Conservation (phyloP, 2,797 vertebrate genomes). For the Sebastes nivosus region DNA sequence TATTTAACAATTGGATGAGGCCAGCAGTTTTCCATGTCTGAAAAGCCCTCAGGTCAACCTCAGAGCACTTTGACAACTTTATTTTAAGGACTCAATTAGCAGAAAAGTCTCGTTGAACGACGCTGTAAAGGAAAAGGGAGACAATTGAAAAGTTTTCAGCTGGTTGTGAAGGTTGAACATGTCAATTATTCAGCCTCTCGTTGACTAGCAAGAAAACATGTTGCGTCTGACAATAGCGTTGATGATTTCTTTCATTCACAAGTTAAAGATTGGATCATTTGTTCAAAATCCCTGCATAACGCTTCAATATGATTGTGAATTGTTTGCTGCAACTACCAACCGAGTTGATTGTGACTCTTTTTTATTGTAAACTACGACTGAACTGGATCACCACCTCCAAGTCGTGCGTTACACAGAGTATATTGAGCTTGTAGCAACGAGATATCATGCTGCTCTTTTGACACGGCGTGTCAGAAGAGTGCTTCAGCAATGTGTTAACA, state of each 20-base stretch:
- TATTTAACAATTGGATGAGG: too few relatives aligned
- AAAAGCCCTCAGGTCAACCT: neutral
- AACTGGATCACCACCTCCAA: conserved; percentile 1
- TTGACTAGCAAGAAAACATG: neutral
- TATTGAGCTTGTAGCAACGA: neutral
- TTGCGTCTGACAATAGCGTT: neutral
- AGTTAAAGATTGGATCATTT: neutral
- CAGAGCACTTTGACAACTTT: neutral
- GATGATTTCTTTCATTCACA: neutral
- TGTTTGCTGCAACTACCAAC: neutral
- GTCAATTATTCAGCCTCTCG: neutral
- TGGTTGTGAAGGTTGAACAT: neutral
- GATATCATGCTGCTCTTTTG: conserved; percentile 19
- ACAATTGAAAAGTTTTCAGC: neutral
- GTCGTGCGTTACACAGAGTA: neutral
- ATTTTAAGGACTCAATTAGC: neutral
- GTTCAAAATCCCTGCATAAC: neutral
- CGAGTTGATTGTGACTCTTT: neutral
- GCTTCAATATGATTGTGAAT: neutral
- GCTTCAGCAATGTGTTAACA: conserved; percentile 13
- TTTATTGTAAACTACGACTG: neutral
- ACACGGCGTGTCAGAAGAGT: neutral
- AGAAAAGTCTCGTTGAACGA: neutral
- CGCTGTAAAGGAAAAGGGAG: neutral
- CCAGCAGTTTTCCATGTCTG: neutral